A percentile compares a stretch with the other conserved stretches of the same genome.
These are phyloP conservation scores for Centropristis striata DNA, from an alignment of 2,113 vertebrate genomes.

Conservation along the genomic window DNA sequence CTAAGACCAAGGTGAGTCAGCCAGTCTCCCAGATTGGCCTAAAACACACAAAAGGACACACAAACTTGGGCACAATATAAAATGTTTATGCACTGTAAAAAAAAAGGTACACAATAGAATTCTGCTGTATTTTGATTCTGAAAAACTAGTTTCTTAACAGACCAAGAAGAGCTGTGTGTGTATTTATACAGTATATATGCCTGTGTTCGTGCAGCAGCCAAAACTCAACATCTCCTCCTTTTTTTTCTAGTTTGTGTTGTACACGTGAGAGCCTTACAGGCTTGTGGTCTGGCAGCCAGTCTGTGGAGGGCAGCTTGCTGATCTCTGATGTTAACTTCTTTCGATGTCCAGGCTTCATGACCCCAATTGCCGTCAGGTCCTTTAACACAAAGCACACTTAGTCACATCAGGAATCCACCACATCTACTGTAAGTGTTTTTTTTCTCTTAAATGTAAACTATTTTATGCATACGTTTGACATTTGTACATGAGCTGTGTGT, in stretches of 20 bases:
- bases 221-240: background rate
- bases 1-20: slow-evolving; percentile 95
- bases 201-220: slow-evolving; percentile 12
- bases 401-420: slow-evolving; percentile 21
- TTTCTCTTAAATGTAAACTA: slow-evolving; percentile 34
- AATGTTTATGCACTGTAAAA: background rate
- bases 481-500: slow-evolving; percentile 29
- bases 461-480: slow-evolving; percentile 29
- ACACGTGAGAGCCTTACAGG: slow-evolving; percentile 87
- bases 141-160: background rate
- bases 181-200: background rate
- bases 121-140: background rate
- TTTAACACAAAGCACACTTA: slow-evolving; percentile 76
- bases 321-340: slow-evolving; percentile 97
- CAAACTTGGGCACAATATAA: slow-evolving; percentile 19
- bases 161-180: background rate
- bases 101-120: background rate
- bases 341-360: slow-evolving; percentile 97
- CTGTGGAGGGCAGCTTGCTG: slow-evolving; percentile 90
- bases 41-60: slow-evolving; percentile 33
- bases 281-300: slow-evolving; percentile 96
- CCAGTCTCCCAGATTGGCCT: slow-evolving; percentile 96
- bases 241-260: background rate
- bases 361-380: slow-evolving; percentile 97
- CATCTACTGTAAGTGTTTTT: slow-evolving; percentile 10